These are phyloP conservation scores for Anoura caudifer DNA, from an alignment of 2,113 vertebrate species.

Conservation along the genomic window DNA sequence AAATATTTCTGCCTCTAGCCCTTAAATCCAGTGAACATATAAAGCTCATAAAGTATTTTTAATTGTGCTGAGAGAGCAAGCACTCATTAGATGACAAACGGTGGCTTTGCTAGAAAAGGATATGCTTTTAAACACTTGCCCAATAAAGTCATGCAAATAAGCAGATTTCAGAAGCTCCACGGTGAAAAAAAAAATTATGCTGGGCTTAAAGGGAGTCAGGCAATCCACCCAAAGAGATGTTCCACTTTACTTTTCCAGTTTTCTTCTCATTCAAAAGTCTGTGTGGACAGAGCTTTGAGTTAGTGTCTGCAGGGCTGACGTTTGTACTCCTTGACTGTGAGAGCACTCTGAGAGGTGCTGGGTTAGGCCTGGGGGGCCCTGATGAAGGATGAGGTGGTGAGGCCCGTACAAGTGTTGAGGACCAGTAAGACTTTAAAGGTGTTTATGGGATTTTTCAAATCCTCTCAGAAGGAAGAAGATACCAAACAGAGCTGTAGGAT, in stretches of 20 bases:
- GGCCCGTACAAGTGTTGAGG: not conserved
- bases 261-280: not conserved
- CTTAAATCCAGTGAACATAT: slow-evolving; percentile 58
- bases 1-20: slow-evolving; percentile 66
- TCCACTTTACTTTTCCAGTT: not conserved
- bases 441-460: slow-evolving; percentile 57
- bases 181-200: not conserved
- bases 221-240: not conserved
- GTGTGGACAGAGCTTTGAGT: not conserved
- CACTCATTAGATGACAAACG: not conserved
- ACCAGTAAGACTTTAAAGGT: slow-evolving; percentile 14
- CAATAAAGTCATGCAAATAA: slow-evolving; percentile 23
- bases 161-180: not conserved
- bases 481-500: slow-evolving; percentile 44
- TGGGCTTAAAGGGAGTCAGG: not conserved
- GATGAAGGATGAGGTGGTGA: not conserved
- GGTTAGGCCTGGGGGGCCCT: not conserved
- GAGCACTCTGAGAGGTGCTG: not conserved
- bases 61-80: slow-evolving; percentile 48
- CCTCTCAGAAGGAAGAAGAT: slow-evolving; percentile 25
- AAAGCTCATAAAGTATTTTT: slow-evolving; percentile 61
- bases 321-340: not conserved
- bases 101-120: not conserved
- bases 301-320: not conserved
- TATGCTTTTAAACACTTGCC: not conserved